A percentile compares a stretch with the other conserved stretches of the same genome.
phyloP scores from a whole-genome alignment of 2,113 vertebrate species.

The Tragelaphus strepsiceros region DNA sequence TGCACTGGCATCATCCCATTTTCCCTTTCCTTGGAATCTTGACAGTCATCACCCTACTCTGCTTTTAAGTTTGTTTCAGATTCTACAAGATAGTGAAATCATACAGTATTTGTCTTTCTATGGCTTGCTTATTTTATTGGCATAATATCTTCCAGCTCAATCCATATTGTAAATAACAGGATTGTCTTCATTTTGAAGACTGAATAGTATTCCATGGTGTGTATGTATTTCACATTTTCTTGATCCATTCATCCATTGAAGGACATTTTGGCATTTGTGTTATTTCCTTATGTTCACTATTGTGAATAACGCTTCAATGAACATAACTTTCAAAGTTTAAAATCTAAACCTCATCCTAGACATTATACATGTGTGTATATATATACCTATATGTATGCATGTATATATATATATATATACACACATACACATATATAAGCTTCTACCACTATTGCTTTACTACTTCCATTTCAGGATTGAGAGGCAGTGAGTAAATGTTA shows the following conservation, averaged over 20 bases:
- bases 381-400: neutral
- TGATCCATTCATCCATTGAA: neutral
- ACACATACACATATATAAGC: too few species aligned
- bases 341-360: neutral
- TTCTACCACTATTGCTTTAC: neutral
- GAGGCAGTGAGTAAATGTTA: neutral
- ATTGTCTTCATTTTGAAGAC: neutral
- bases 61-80: neutral
- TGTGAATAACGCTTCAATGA: neutral
- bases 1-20: neutral
- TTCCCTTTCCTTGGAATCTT: neutral
- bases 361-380: neutral
- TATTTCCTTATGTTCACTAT: neutral
- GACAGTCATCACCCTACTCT: neutral
- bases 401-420: neutral
- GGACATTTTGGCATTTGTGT: neutral
- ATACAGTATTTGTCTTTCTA: neutral
- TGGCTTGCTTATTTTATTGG: neutral
- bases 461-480: neutral
- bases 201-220: neutral
- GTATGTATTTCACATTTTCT: neutral
- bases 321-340: neutral
- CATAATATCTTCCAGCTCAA: neutral
- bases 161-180: neutral
- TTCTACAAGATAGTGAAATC: neutral